Base-by-base conservation (phyloP, 2,888 invertebrate genomes). In the Thumatha senex region DNA sequence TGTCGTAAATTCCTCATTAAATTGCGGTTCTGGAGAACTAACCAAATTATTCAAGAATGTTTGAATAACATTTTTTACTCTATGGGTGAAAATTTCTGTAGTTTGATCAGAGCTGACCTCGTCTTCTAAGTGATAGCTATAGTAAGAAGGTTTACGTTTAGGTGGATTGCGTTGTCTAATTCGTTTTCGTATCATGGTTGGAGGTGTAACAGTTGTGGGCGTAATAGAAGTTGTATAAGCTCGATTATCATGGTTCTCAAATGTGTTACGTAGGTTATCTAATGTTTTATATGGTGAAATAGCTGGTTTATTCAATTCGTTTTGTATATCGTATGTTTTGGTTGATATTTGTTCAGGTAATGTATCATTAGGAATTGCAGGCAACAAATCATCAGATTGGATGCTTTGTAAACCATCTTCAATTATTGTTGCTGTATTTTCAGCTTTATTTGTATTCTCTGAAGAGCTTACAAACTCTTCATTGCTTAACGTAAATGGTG, bases 281-380 rank as follows among this genome's bases (percentile, higher is more conserved):
- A 92, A 70, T 31, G 92, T 89, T 67, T 88, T 90, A 56, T 90
- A 93, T 0, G 93, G 92, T 0, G 93, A 93, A 8, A 93, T 84
- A 39, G 84, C 76, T 13, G 92, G 86, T 58, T 87, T 82, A 35
- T 86, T 84, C 66, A 82, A 87, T 46, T 48, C 55, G 46, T 74
- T 65, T 41, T 74, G 60, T 9, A 58, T 65, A 45, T 70, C 57
- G 47, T 61, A 59, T 45, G 72, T 63, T 54, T 55, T 63, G 38
- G 68, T 63, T 1, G 64, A 52, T 13, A 55, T 60, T 45, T 72
- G 70, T 50, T 70, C 64, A 33, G 48, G 63, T n/a, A 58, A 38
- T 8, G 52, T 63, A 18, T 63, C 56, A 56, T 67, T 71, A 36
- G 52, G 47, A 57, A 62, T 51, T n/a, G 43, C 31, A 18, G 46